Conservation (phyloP, 2,113 vertebrate genomes). For the Marmota flaviventris region DNA sequence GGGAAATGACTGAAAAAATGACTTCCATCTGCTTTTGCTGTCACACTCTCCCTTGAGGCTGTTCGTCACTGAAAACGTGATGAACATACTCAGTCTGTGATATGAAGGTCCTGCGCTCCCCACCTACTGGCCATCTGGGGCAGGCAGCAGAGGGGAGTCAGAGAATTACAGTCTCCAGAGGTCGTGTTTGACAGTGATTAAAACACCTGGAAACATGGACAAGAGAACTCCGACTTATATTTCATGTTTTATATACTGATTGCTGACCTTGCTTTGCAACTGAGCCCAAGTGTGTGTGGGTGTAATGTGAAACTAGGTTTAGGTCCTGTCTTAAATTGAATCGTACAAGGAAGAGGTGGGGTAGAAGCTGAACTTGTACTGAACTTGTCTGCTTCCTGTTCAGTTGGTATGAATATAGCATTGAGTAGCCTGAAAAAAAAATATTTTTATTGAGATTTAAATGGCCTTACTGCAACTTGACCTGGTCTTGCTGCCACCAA, state of each 20-base stretch:
- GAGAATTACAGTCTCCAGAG: background rate
- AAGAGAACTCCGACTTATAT: conserved; percentile 3
- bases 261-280: conserved; percentile 51
- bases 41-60: conserved; percentile 47
- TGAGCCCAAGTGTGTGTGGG: background rate
- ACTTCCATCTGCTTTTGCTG: conserved; percentile 76
- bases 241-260: conserved; percentile 34
- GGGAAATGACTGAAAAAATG: conserved; percentile 61
- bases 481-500: background rate
- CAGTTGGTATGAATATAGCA: background rate
- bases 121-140: conserved; percentile 25
- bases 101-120: background rate
- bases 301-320: conserved; percentile 45
- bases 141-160: background rate
- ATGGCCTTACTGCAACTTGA: background rate
- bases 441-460: conserved; percentile 51
- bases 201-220: background rate
- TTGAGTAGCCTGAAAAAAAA: background rate
- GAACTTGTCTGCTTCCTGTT: conserved; percentile 70
- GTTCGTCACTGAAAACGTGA: conserved; percentile 65
- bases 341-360: conserved; percentile 45
- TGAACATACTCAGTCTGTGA: background rate
- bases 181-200: background rate
- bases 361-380: conserved; percentile 56
- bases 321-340: conserved; percentile 24